These are phyloP conservation scores for Papilio glaucus DNA, from an alignment of 1,140 invertebrate species.

Conservation along the genomic window DNA sequence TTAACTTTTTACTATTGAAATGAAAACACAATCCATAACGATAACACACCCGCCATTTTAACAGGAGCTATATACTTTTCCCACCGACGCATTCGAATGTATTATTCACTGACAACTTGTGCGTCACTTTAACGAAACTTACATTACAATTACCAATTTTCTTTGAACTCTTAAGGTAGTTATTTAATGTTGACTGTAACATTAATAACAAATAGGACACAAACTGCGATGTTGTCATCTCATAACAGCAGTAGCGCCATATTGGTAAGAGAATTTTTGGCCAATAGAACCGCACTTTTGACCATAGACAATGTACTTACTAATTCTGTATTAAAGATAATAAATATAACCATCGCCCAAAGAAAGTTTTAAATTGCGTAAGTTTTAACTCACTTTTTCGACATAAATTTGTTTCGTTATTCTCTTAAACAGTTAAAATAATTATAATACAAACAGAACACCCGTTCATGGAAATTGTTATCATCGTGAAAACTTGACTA, in stretches of 20 bases:
- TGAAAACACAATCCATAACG: conserved; percentile 82
- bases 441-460: no score
- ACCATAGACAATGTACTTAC: conserved; percentile 48
- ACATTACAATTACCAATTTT: conserved; percentile 62
- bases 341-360: neutral
- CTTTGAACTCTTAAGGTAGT: conserved; percentile 76
- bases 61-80: conserved; percentile 79
- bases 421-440: no score
- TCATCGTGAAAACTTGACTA: no score
- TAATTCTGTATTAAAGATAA: conserved; percentile 13
- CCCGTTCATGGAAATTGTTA: no score
- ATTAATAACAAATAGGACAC: conserved; percentile 78
- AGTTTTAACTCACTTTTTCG: no score
- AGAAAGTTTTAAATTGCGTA: conserved; percentile 39
- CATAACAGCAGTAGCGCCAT: conserved; percentile 81
- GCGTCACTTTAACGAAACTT: conserved; percentile 59
- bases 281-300: conserved; percentile 60
- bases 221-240: conserved; percentile 83
- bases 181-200: conserved; percentile 66
- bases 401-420: no score
- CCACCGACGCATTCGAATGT: conserved; percentile 68
- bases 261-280: conserved; percentile 71
- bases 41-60: conserved; percentile 84
- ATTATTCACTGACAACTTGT: conserved; percentile 47
- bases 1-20: conserved; percentile 69